Evolutionary conservation across 2,113 vertebrate species (phyloP).

Genomic region (Solenodon paradoxus): DNA sequence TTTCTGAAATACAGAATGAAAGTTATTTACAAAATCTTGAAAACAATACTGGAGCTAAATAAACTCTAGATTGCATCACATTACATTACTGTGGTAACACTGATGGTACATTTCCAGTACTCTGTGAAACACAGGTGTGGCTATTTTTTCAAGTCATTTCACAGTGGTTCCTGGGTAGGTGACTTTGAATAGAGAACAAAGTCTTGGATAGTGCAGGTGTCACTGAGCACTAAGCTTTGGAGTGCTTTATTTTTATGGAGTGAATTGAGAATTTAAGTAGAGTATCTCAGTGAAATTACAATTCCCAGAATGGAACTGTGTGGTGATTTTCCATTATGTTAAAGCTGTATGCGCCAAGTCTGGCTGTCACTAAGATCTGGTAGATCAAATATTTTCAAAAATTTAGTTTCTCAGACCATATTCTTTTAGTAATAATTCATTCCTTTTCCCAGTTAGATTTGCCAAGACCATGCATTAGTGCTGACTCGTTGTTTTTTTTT

Average conservation of each 20-base stretch:
- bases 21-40: slow-evolving; percentile 54
- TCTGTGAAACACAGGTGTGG: slow-evolving; percentile 26
- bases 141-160: neutral
- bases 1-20: slow-evolving; percentile 38
- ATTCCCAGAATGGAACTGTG: neutral
- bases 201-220: neutral
- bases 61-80: slow-evolving; percentile 7
- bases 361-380: neutral
- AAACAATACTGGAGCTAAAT: slow-evolving; percentile 48
- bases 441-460: neutral
- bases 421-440: slow-evolving; percentile 38
- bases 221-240: neutral
- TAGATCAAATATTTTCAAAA: neutral
- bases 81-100: slow-evolving; percentile 34
- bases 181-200: slow-evolving; percentile 38
- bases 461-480: neutral
- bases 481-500: neutral
- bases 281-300: neutral
- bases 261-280: no score
- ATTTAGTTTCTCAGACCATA: slow-evolving; percentile 13
- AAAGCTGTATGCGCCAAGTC: neutral
- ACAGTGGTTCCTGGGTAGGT: neutral
- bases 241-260: no score
- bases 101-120: slow-evolving; percentile 39
- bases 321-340: neutral